A percentile compares a stretch with the other conserved stretches of the same genome.
phyloP scores from a whole-genome alignment of 2,113 vertebrate genomes.

The Sciurus niger region DNA sequence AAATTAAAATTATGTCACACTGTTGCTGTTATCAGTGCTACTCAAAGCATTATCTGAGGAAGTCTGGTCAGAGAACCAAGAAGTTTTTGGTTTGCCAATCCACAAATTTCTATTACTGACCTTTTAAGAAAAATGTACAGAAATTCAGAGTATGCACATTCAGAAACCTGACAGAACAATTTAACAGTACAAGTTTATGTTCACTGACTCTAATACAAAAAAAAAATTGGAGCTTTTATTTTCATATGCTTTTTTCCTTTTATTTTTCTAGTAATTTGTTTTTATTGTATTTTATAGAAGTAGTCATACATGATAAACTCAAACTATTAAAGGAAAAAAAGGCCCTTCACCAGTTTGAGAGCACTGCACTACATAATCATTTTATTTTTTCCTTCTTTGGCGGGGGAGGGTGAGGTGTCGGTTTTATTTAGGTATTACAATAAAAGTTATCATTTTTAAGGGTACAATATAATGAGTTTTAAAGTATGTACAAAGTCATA shows the following conservation, averaged over 20 bases:
- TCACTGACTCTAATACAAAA: constrained; percentile 16
- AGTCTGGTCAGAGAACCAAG: not conserved
- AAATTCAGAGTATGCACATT: not conserved
- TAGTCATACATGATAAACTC: not conserved
- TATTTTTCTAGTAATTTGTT: constrained; percentile 52
- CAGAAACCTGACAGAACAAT: not conserved
- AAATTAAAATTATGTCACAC: not conserved
- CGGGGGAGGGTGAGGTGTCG: not conserved
- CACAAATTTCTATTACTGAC: not conserved
- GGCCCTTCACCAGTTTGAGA: not conserved
- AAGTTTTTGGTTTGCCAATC: not conserved
- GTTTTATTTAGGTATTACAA: not conserved
- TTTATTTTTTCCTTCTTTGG: not conserved
- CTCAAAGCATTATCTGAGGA: not conserved
- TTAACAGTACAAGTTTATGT: not conserved
- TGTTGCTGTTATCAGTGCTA: not conserved
- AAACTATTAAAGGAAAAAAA: not conserved
- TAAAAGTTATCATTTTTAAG: not conserved
- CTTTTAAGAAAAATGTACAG: not conserved
- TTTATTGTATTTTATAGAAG: constrained; percentile 45
- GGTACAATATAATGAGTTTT: not conserved
- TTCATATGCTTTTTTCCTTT: constrained; percentile 48
- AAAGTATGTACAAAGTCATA: not conserved
- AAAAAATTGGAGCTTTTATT: constrained; percentile 6
- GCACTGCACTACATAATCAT: not conserved